Conservation (phyloP, 1,140 invertebrate genomes). For the Steinernema khuongi region DNA sequence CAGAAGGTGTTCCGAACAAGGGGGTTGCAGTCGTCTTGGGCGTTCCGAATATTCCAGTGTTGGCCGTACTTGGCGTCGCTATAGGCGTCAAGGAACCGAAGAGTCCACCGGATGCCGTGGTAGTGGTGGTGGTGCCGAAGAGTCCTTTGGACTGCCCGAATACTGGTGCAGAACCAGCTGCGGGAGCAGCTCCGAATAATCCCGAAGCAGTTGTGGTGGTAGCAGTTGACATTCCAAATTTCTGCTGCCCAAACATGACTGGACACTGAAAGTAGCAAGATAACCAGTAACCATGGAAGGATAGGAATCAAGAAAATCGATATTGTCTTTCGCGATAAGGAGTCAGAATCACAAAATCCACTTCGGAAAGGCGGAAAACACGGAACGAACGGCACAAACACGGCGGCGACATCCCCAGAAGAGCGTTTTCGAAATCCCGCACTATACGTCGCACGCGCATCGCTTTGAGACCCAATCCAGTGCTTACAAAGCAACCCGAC, state of each 20-base stretch:
- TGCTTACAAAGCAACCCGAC: no score
- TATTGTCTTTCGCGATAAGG: neutral
- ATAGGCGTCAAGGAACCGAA: no score
- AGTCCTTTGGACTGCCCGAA: no score
- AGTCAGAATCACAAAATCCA: no score
- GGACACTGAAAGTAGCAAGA: conserved; percentile 22
- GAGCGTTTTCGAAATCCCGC: neutral
- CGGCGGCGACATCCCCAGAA: neutral
- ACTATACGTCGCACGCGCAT: neutral
- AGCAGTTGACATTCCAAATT: neutral
- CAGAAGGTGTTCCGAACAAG: no score
- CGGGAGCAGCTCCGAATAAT: neutral
- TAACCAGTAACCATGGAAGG: conserved; percentile 26
- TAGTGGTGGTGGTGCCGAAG: no score
- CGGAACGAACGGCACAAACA: neutral
- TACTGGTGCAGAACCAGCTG: no score
- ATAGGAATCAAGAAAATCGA: conserved; percentile 33
- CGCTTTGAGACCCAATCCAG: neutral
- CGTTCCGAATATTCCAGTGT: no score
- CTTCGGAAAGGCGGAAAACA: neutral
- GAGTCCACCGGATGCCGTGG: neutral
- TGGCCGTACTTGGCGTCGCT: no score
- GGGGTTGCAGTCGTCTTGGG: no score
- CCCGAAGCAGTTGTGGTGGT: conserved; percentile 4
- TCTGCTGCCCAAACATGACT: no score